These are phyloP conservation scores for Vulpes vulpes DNA, from an alignment of 2,113 vertebrate species.

Conservation along the genomic window DNA sequence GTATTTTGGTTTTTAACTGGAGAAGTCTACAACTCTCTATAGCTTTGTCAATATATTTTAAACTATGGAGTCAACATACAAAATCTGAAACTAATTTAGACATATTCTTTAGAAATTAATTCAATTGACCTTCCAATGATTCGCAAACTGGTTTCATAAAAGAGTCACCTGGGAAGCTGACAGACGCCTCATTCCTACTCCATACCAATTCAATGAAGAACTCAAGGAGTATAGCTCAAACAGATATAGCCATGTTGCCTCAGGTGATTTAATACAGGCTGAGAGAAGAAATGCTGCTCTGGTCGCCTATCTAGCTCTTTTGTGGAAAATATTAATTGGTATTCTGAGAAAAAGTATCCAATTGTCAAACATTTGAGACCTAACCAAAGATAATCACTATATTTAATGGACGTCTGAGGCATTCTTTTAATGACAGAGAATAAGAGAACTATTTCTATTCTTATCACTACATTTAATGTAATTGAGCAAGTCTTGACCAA, in stretches of 20 bases:
- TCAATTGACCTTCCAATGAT: background rate
- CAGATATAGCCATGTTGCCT: background rate
- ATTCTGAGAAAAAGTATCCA: background rate
- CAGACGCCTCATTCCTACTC: background rate
- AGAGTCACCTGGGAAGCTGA: background rate
- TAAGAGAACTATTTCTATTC: background rate
- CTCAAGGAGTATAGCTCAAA: background rate
- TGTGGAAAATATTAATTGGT: background rate
- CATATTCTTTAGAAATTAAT: background rate
- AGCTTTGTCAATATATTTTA: background rate
- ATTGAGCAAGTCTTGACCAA: background rate
- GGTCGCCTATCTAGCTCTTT: background rate
- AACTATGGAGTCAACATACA: background rate
- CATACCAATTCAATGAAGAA: background rate
- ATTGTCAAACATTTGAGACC: background rate
- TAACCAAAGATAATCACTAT: background rate
- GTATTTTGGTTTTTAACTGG: background rate
- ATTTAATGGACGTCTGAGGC: background rate
- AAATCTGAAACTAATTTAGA: background rate
- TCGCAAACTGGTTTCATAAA: background rate
- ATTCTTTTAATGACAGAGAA: background rate
- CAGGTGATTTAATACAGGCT: background rate
- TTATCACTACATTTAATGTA: background rate
- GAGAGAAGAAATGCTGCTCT: background rate
- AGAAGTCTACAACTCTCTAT: background rate